These are phyloP conservation scores for Macroteleia sp. DNA, from an alignment of 2,888 invertebrate species.

Conservation along the genomic window DNA sequence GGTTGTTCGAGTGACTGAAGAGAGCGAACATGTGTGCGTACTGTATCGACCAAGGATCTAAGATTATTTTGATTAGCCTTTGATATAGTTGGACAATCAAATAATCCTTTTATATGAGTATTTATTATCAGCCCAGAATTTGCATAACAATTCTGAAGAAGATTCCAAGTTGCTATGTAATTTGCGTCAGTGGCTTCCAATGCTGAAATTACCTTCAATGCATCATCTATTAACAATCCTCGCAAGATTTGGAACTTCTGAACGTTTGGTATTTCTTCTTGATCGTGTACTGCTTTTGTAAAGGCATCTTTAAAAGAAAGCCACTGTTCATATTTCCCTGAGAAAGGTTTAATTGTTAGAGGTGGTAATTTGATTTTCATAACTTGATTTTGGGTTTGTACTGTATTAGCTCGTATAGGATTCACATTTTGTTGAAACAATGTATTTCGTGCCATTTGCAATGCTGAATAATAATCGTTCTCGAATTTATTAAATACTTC, in stretches of 20 bases:
- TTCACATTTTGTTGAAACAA: too few species aligned
- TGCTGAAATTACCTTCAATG: constrained; percentile 11
- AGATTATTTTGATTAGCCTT: neutral
- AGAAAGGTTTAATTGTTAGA: constrained; percentile 9
- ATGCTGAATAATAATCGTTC: too few species aligned
- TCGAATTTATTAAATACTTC: too few species aligned
- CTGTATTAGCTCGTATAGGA: too few species aligned
- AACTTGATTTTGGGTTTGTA: too few species aligned
- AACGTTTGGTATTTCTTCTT: constrained; percentile 6
- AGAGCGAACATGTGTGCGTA: neutral
- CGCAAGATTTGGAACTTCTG: constrained; percentile 19
- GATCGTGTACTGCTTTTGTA: constrained; percentile 5
- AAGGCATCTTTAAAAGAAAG: constrained; percentile 12
- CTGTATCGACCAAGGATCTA: neutral
- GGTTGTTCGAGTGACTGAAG: constrained; percentile 5
- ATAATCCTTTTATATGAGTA: neutral
- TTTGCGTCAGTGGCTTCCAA: constrained; percentile 26
- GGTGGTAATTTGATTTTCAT: constrained; percentile 7
- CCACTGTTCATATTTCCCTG: constrained; percentile 6
- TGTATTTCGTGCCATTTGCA: too few species aligned
- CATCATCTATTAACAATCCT: constrained; percentile 15
- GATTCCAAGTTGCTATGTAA: constrained; percentile 3
- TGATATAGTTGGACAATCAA: neutral
- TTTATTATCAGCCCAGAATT: constrained; percentile 1
- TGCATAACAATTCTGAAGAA: neutral